phyloP scores from a whole-genome alignment of 1,140 invertebrate genomes.

The Drosophila ercepeae region DNA sequence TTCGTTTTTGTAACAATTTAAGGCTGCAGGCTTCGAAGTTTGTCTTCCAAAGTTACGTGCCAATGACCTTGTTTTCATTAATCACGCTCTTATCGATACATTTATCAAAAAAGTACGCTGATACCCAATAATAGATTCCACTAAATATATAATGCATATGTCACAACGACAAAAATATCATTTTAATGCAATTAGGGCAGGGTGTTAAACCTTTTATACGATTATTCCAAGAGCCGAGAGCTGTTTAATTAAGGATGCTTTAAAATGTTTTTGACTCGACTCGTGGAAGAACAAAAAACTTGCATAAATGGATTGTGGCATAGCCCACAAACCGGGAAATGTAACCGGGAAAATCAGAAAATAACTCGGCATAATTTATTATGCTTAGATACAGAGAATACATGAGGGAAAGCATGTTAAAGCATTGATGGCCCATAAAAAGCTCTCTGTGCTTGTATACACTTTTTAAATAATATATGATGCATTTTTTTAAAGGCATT shows the following conservation, averaged over 20 bases:
- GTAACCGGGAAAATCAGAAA: background rate
- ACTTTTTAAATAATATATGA: background rate
- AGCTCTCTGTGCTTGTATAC: background rate
- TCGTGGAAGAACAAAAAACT: too few relatives aligned
- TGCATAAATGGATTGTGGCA: background rate
- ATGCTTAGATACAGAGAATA: background rate
- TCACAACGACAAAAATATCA: background rate
- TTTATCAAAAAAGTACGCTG: background rate
- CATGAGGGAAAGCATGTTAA: background rate
- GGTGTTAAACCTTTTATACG: background rate
- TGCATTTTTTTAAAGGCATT: background rate
- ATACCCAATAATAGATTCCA: background rate
- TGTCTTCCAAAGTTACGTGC: constrained; percentile 4
- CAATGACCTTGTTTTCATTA: constrained; percentile 1
- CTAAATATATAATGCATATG: constrained; percentile 1
- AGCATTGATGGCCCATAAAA: background rate
- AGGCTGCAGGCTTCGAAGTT: too few relatives aligned
- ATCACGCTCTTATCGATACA: constrained; percentile 19
- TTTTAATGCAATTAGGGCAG: background rate
- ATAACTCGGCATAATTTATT: background rate
- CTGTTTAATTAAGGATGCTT: too few relatives aligned
- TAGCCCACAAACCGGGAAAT: background rate
- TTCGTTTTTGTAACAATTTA: too few relatives aligned
- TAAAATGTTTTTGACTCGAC: too few relatives aligned
- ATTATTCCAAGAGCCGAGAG: too few relatives aligned